Evolutionary conservation across 2,888 invertebrate species (phyloP).

Genomic region (Zootermopsis nevadensis): DNA sequence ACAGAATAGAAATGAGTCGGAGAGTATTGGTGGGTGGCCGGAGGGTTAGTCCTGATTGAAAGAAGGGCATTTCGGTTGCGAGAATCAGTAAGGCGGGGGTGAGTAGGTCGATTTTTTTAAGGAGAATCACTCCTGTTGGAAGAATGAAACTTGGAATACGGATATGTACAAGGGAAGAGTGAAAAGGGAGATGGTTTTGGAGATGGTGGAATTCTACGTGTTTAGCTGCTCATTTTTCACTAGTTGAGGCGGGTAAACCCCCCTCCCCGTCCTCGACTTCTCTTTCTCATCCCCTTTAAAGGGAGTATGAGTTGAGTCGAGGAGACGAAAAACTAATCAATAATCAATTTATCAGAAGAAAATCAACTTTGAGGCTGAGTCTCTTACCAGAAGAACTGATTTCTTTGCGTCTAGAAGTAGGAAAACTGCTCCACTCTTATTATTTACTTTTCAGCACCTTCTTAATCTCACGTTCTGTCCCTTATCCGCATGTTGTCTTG

Average conservation of each 20-base stretch:
- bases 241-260: slow-evolving; percentile 40
- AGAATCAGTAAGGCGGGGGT: not conserved
- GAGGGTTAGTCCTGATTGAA: slow-evolving; percentile 27
- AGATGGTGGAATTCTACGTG: slow-evolving; percentile 44
- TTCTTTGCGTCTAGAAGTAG: slow-evolving; percentile 15
- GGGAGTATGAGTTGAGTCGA: slow-evolving; percentile 1
- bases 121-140: slow-evolving; percentile 13
- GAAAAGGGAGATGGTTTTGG: slow-evolving; percentile 12
- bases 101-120: slow-evolving; percentile 12
- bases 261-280: slow-evolving; percentile 25
- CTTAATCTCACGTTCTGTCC: not conserved
- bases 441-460: not conserved
- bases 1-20: slow-evolving; percentile 36
- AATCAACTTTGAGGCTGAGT: slow-evolving; percentile 55
- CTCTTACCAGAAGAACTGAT: slow-evolving; percentile 13
- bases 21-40: not conserved
- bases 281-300: slow-evolving; percentile 25
- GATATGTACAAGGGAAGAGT: not conserved
- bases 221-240: slow-evolving; percentile 54
- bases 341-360: slow-evolving; percentile 58
- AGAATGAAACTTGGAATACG: slow-evolving; percentile 25
- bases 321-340: slow-evolving; percentile 55
- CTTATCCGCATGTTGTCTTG: not conserved
- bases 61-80: not conserved
- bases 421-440: not conserved